phyloP scores from a whole-genome alignment of 2,797 vertebrate genomes.

The Avahi laniger region DNA sequence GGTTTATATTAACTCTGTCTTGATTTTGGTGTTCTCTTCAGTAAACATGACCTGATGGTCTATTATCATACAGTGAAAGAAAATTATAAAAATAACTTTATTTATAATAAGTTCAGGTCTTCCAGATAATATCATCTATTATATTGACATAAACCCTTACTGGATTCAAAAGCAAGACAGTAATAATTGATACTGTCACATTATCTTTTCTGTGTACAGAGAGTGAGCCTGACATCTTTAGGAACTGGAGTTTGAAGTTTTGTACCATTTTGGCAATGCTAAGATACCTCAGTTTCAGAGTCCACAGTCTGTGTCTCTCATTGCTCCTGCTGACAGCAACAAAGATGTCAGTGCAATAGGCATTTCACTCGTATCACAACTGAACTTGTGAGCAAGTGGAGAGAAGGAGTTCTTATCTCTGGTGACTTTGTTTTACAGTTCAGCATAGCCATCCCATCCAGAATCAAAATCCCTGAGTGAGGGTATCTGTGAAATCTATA shows the following conservation, averaged over 20 bases:
- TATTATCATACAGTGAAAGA: constrained; percentile 14
- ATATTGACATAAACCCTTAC: not conserved
- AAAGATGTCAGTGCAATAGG: not conserved
- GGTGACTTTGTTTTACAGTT: not conserved
- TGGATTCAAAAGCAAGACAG: not conserved
- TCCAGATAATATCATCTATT: not conserved
- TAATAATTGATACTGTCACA: not conserved
- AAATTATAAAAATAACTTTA: not conserved
- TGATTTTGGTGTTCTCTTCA: constrained; percentile 55
- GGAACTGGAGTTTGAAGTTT: not conserved
- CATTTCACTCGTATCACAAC: not conserved
- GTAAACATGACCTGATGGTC: constrained; percentile 21
- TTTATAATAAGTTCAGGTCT: constrained; percentile 40
- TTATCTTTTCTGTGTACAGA: not conserved
- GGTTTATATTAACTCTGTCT: constrained; percentile 47
- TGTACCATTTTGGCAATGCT: not conserved
- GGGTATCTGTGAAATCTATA: not conserved
- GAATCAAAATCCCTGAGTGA: not conserved
- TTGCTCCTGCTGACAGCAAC: not conserved
- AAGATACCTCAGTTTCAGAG: not conserved
- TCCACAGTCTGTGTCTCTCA: not conserved
- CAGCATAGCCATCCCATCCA: not conserved
- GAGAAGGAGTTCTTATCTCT: not conserved
- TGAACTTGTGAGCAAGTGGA: not conserved
- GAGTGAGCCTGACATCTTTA: not conserved